Conservation (phyloP, 1,140 invertebrate genomes). For the Temnothorax curvispinosus region DNA sequence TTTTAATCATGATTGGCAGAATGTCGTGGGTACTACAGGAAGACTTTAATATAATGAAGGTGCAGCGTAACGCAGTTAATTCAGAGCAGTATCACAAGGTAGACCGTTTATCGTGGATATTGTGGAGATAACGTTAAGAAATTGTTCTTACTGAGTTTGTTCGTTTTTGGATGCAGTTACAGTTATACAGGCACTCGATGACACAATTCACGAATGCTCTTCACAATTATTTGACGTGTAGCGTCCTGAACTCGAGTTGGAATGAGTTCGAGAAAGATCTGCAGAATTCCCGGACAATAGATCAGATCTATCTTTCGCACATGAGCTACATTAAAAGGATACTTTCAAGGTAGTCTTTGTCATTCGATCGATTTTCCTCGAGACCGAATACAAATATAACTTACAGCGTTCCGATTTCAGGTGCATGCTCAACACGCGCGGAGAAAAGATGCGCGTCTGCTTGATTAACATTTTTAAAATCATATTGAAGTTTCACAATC, state of each 20-base stretch:
- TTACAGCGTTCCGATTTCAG: conserved; percentile 81
- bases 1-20: conserved; percentile 90
- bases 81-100: conserved; percentile 83
- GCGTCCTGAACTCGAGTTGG: conserved; percentile 90
- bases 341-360: conserved; percentile 83
- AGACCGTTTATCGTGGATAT: not conserved
- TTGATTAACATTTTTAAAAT: conserved; percentile 90
- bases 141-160: not conserved
- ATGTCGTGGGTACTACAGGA: conserved; percentile 90
- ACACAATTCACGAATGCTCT: conserved; percentile 90
- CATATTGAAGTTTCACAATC: conserved; percentile 90
- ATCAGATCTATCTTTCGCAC: conserved; percentile 90
- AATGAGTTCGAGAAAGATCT: conserved; percentile 89
- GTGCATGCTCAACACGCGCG: conserved; percentile 89
- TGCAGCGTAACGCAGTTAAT: conserved; percentile 74
- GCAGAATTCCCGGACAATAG: conserved; percentile 87
- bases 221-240: conserved; percentile 90
- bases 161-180: conserved; percentile 81
- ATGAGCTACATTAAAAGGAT: conserved; percentile 91
- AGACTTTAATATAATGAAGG: conserved; percentile 86
- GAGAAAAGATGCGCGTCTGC: conserved; percentile 88
- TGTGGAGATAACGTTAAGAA: not conserved
- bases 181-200: conserved; percentile 90
- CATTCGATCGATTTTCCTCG: not conserved
- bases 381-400: not conserved